These are phyloP conservation scores for Tichodroma muraria DNA, from an alignment of 2,113 vertebrate genomes.

Conservation along the genomic window DNA sequence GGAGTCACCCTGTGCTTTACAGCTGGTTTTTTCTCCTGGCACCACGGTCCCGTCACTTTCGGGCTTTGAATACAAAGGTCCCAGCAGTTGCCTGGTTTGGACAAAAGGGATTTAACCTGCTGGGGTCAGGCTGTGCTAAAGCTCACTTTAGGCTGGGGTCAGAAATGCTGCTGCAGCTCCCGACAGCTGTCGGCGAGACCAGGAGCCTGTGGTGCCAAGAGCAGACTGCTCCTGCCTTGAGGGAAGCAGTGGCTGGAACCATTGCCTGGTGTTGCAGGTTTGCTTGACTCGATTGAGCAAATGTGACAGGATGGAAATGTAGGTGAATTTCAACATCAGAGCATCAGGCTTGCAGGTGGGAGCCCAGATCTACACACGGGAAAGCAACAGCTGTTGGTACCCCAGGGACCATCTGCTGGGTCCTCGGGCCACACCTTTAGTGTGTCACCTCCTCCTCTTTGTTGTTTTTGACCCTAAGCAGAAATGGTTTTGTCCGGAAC, in stretches of 20 bases:
- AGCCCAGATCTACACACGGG: fast-evolving
- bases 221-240: not conserved
- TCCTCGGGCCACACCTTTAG: not conserved
- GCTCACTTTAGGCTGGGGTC: not conserved
- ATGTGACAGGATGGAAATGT: not conserved
- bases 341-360: not conserved
- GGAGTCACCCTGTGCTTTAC: not conserved
- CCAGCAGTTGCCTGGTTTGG: not conserved
- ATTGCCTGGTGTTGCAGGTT: fast-evolving
- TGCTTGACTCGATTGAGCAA: not conserved
- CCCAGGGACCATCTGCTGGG: fast-evolving
- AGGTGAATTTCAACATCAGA: not conserved
- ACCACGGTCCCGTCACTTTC: not conserved
- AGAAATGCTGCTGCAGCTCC: not conserved
- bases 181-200: not conserved
- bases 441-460: not conserved
- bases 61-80: not conserved
- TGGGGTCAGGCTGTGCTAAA: not conserved
- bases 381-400: not conserved
- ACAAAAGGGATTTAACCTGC: not conserved
- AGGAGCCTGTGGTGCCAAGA: not conserved
- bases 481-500: fast-evolving
- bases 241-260: not conserved
- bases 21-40: not conserved
- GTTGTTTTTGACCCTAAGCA: not conserved